Evolutionary conservation across 1,140 invertebrate genomes (phyloP), one percentile per base, ranked within the genome.

Genomic region (Zaprionus tsacasi): DNA sequence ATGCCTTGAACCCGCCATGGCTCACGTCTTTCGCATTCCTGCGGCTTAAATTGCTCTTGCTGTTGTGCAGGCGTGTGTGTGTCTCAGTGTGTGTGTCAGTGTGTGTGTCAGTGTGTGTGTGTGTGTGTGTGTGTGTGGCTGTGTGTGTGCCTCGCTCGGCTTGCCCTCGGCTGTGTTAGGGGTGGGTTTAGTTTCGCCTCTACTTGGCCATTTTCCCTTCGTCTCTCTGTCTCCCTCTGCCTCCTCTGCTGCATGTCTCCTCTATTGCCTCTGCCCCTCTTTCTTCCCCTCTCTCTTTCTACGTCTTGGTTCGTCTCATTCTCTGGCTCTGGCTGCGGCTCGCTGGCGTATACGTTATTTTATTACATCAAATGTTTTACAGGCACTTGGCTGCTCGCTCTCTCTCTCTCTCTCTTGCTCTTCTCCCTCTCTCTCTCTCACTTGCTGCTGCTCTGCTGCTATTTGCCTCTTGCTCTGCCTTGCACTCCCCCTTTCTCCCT

Each of bases 351-450:
- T 91, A 91, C 83, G 88, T 85, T 91, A 91, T 88, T 82, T 88
- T 88, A 81, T 78, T 91, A 91, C 81, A 89, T 85, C 85, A 89
- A 89, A 89, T 81, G 85, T 79, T 88, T 88, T 88, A 89, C 85
- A 67, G 85, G 63, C 78, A 79, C 79, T 68, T 57, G 56, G 59
- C 56, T 72, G 58, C 36, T 72, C 65, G 43, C 63, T 43, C 21
- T 25, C 4, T 12, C 15, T 48, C 11, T 17, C 57, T 7, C 2
- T 17, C 54, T 11, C 52, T 2, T 10, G 1, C 63, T 7, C 50
- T 7, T 43, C 21, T 25, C 7, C 12, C 15, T 48, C 11, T 17
- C 57, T 4, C 2, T 17, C 54, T 11, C 52, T 1, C 13, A 1
- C 63, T 7, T 35, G 3, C 70, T 67, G 45, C 33, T 48, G 35